Evolutionary conservation across 2,888 invertebrate genomes (phyloP), one percentile per base, ranked within the genome.

Genomic region (Heterodera filipjevi): DNA sequence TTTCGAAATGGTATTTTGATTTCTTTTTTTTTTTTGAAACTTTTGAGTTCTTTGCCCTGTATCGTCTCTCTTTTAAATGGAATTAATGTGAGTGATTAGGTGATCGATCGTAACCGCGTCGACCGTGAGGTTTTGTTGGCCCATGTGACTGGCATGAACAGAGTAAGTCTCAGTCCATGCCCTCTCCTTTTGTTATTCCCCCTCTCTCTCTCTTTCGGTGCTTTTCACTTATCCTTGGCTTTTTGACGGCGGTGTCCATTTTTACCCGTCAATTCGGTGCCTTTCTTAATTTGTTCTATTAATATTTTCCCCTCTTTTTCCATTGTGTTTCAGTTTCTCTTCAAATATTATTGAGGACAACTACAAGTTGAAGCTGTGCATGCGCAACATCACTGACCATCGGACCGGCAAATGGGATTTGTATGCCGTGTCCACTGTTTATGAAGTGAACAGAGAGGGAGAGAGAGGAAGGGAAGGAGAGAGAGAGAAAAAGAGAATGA

Each of bases 191-290:
- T 27, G 16, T 46, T 27, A 71, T 8, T 71, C 10, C n/a, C 39
- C 39, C 46, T 19, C 22, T 71, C n/a, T 1, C 16, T 70, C 19
- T n/a, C 33, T 39, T 72, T 46, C 46, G 75, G 75, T 89, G 2
- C 82, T 89, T 8, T 89, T 89, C 84, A 87, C 89, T 0, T 89
- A 85, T 78, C 86, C 89, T 12, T 89, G 89, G 89, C 81, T 89
- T 39, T 89, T 88, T 78, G 89, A 89, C 76, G 88, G 89, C 14
- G 89, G 89, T 49, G 76, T 85, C 32, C 89, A 89, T 77, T 87
- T 87, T 75, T 89, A 89, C 81, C 89, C 89, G 16, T 84, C 87
- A 12, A 84, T 87, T 27, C 74, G 85, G 84, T 84, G 30, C 22
- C 30, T 66, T 78, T 78, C 39, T n/a, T 30, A n/a, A 68, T 27